Base-by-base conservation (phyloP, 2,113 vertebrate genomes). In the Bolborhynchus lineola region DNA sequence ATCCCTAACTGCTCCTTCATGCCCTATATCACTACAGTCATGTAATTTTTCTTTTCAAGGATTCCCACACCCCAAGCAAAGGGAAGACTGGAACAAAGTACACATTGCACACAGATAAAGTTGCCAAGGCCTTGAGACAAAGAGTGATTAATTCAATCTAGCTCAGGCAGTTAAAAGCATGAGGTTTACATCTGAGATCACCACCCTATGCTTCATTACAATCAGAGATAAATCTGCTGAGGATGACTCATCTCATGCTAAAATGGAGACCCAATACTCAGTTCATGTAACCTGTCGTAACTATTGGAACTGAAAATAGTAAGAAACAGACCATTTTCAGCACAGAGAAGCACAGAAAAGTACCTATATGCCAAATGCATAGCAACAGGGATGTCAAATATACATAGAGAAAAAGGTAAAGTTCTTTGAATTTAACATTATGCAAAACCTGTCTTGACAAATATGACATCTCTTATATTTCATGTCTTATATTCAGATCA, bases 211-310 rank as follows among this genome's bases (percentile, higher is more conserved):
- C 88, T 92, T 94, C 85, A 72, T n/a, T 86, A 74, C 37, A 88
- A 68, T 83, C 53, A 92, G 60, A 96, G 88, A 92, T 52, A 95
- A 93, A 90, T 86, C 92, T 96, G 81, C 86, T 95, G 91, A 93
- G 91, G 39, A 39, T 97, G 95, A 96, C 77, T 97, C 92, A 97
- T 80, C 63, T 80, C 75, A 70, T 33, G 42, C 68, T 88, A 71
- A 93, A 95, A 72, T 15, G 59, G 16, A 33, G 39, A 89, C 86
- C 39, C 80, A 72, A 50, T 3, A 93, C 64, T 81, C 37, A 88
- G 35, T 79, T 95, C 65, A 84, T 64, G 39, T 78, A 92, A 82
- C 75, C 70, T 93, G 83, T 39, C 4, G 6, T 44, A 50, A 46
- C 52, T 71, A 81, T 6, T 84, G 55, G 18, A 59, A 64, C n/a